These are phyloP conservation scores for Pachycephus smyrnensis DNA, from an alignment of 2,888 invertebrate species.

Conservation along the genomic window DNA sequence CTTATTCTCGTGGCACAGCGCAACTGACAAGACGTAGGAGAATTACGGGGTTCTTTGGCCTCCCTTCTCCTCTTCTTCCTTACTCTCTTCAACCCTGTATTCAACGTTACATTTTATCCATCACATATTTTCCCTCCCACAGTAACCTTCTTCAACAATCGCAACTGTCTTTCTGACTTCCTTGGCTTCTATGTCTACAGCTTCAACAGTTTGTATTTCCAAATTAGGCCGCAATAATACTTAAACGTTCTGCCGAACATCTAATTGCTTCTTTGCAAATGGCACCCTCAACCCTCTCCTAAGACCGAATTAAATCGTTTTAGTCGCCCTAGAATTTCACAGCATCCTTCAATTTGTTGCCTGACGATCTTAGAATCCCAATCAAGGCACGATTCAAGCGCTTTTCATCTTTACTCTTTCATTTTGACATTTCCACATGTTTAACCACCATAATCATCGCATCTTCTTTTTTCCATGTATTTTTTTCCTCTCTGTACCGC, in stretches of 20 bases:
- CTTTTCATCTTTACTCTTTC: neutral
- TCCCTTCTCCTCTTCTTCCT: conserved; percentile 21
- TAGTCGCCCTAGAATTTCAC: neutral
- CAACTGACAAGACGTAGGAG: conserved; percentile 19
- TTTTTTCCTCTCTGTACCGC: neutral
- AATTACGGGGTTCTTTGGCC: conserved; percentile 36
- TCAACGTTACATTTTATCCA: conserved; percentile 11
- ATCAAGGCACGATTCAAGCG: neutral
- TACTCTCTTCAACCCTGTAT: conserved; percentile 10
- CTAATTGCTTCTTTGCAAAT: neutral
- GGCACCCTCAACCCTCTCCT: neutral
- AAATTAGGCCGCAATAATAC: neutral
- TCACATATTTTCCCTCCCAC: neutral
- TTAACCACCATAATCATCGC: neutral
- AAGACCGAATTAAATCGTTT: neutral
- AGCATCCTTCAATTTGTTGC: neutral
- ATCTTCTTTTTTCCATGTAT: neutral
- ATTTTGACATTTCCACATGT: neutral
- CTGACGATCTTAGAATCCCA: neutral
- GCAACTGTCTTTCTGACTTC: neutral
- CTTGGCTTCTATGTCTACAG: neutral
- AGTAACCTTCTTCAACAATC: neutral
- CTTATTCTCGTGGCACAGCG: conserved; percentile 39
- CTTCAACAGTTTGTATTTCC: neutral
- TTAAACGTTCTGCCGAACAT: neutral